Percentiles rank a stretch among this genome's conserved stretches.
Conservation (phyloP, 2,888 invertebrate species). For the Sturmia bella region DNA sequence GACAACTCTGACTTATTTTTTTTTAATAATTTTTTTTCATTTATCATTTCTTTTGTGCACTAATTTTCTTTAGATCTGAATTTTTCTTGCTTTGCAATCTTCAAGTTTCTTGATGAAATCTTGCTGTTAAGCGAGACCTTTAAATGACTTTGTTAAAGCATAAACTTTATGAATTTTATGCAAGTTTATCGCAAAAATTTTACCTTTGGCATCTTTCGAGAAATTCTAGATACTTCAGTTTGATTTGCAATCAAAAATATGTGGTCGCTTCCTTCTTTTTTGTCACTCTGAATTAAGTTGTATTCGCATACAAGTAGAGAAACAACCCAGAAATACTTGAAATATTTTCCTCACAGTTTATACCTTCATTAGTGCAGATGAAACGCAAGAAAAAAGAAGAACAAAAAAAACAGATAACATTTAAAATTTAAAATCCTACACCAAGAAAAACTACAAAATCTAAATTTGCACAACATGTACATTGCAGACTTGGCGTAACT, state of each 20-base stretch:
- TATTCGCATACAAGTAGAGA: slow-evolving; percentile 9
- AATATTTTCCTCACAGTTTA: slow-evolving; percentile 54
- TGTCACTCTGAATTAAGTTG: slow-evolving; percentile 63
- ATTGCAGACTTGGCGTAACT: slow-evolving; percentile 41
- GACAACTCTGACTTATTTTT: no score
- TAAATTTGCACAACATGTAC: slow-evolving; percentile 51
- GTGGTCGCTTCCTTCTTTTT: slow-evolving; percentile 49
- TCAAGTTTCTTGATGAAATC: no score
- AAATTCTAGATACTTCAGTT: slow-evolving; percentile 8
- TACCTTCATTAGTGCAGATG: slow-evolving; percentile 50
- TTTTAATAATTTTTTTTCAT: no score
- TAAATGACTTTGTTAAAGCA: background rate
- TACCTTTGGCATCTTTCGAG: background rate
- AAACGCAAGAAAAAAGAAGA: background rate
- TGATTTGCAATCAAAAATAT: slow-evolving; percentile 55
- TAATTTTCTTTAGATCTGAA: no score
- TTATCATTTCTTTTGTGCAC: no score
- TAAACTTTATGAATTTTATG: background rate
- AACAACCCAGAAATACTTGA: slow-evolving; percentile 45
- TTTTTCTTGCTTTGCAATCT: no score
- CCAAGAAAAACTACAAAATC: background rate
- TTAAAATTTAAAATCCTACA: background rate
- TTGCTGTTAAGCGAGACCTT: no score
- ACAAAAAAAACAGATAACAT: background rate
- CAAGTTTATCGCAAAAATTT: slow-evolving; percentile 13